phyloP scores from a whole-genome alignment of 1,140 invertebrate genomes.

The Drosophila chauvacae region DNA sequence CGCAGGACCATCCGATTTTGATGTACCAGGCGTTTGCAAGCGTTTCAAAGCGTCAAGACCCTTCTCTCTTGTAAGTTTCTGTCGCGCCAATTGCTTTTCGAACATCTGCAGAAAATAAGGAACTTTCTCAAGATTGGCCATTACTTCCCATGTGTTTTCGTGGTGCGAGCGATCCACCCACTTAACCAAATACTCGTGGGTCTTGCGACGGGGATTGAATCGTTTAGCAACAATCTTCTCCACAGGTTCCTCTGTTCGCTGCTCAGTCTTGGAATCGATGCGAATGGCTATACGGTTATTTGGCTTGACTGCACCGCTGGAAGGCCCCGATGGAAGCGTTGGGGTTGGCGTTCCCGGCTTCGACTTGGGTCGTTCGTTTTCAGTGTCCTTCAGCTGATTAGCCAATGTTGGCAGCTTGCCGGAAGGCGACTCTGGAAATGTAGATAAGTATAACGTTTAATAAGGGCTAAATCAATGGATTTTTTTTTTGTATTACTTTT shows the following conservation, averaged over 20 bases:
- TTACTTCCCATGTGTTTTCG: slow-evolving; percentile 92
- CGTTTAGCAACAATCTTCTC: slow-evolving; percentile 93
- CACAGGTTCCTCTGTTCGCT: slow-evolving; percentile 85
- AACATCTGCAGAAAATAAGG: slow-evolving; percentile 91
- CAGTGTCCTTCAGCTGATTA: slow-evolving; percentile 67
- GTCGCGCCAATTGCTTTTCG: slow-evolving; percentile 90
- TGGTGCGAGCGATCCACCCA: slow-evolving; percentile 92
- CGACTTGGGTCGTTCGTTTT: slow-evolving; percentile 68
- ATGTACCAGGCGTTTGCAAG: slow-evolving; percentile 39
- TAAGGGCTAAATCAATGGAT: not conserved
- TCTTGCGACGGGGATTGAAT: slow-evolving; percentile 90
- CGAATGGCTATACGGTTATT: slow-evolving; percentile 78
- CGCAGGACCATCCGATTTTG: slow-evolving; percentile 15
- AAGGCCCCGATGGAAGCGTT: slow-evolving; percentile 8
- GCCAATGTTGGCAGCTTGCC: slow-evolving; percentile 53
- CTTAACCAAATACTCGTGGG: slow-evolving; percentile 92
- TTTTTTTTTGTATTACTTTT: slow-evolving; percentile 52
- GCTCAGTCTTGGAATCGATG: slow-evolving; percentile 72
- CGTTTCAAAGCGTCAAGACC: slow-evolving; percentile 83
- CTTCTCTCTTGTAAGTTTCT: slow-evolving; percentile 88
- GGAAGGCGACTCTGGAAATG: slow-evolving; percentile 48
- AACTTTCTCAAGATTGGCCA: slow-evolving; percentile 89
- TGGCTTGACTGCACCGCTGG: slow-evolving; percentile 38
- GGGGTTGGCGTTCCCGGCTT: slow-evolving; percentile 63
- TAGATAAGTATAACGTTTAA: slow-evolving; percentile 2